phyloP scores from a whole-genome alignment of 2,888 invertebrate genomes.

The Vesta saturnalis region DNA sequence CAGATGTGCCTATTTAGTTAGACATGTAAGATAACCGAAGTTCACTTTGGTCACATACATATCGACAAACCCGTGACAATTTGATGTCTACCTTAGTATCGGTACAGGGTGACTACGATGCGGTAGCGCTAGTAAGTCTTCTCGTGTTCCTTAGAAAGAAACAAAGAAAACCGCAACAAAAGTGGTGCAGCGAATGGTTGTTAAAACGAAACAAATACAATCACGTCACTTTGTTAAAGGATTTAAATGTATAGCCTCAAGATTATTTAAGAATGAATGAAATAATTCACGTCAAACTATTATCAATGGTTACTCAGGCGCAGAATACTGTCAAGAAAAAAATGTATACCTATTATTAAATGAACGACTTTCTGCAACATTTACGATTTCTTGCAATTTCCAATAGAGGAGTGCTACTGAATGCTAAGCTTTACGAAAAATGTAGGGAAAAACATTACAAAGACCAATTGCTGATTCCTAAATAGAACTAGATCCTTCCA shows the following conservation, averaged over 20 bases:
- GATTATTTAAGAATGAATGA: not conserved
- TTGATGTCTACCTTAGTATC: too few relatives aligned
- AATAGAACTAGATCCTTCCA: constrained; percentile 13
- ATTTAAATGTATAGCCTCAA: not conserved
- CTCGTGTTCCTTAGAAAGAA: not conserved
- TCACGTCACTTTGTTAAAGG: not conserved
- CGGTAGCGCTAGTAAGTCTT: not conserved
- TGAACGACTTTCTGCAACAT: not conserved
- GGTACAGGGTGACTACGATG: not conserved
- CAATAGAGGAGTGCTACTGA: constrained; percentile 25
- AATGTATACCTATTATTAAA: not conserved
- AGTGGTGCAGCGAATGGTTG: not conserved
- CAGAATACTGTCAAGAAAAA: not conserved
- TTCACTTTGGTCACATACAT: not conserved
- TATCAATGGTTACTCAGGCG: not conserved
- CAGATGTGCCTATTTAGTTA: not conserved
- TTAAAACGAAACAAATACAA: not conserved
- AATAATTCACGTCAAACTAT: not conserved
- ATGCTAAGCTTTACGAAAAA: not conserved
- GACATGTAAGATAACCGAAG: not conserved
- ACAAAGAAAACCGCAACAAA: not conserved
- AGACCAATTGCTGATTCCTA: constrained; percentile 11
- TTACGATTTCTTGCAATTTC: constrained; percentile 17
- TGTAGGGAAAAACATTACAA: not conserved
- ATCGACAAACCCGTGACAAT: too few relatives aligned